Base-by-base conservation (phyloP, 2,113 vertebrate species). In the Cephalopterus ornatus region DNA sequence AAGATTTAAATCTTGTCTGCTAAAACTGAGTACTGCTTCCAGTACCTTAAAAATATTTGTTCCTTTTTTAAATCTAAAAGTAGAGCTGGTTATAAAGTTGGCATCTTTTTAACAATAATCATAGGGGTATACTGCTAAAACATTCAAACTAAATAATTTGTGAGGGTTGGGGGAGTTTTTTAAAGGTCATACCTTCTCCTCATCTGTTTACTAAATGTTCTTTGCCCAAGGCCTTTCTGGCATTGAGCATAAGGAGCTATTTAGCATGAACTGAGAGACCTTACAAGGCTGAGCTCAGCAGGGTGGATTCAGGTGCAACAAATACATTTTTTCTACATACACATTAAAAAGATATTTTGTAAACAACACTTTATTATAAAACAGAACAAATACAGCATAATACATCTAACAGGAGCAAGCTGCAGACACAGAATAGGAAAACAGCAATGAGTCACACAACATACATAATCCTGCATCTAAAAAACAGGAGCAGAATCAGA, bases 381-480 rank as follows among this genome's bases (percentile, higher is more conserved):
- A 65, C 37, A 68, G 56, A 93, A 88, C 37, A 92, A 95, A 85
- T 35, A 83, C 65, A 89, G 61, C 73, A 91, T n/a, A 94, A 89
- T 49, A 53, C 16, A 72, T 68, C 80, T 79, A 95, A 86, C 86
- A 94, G 83, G 32, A 94, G 35, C 56, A 94, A 92, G 86, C 88
- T 94, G 76, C 85, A 93, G 88, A 86, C 80, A 95, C 32, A 61
- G 73, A 95, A 85, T 2, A 88, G 44, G 55, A 93, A 89, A 95
- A 80, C 52, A 88, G 86, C 68, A 92, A 56, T 93, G 92, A 97
- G 66, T 96, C 92, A 95, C 78, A 62, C 35, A 92, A 93, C 62
- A 89, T 88, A 93, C 91, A 95, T 65, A 96, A 93, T 79, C 86
- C 70, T 79, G 66, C 72, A 95, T 86, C 61, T 77, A 61, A 87